Evolutionary conservation across 1,140 invertebrate species (phyloP), one percentile per base, ranked within the genome.

Genomic region (Eubasilissa regina): DNA sequence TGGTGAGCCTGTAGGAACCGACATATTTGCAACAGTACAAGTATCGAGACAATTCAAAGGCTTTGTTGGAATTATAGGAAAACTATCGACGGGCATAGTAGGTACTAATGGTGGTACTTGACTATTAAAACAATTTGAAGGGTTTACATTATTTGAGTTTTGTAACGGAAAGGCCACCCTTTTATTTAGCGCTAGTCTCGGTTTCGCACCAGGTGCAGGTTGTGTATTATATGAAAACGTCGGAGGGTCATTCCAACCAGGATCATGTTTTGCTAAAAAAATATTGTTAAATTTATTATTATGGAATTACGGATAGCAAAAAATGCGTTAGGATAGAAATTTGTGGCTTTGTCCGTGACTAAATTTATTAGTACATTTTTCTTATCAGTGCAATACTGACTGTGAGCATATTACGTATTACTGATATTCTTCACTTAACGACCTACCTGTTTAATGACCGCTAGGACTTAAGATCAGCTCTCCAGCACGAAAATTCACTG

Each of bases 211-310:
- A 43, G 87, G 85, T 8, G 85, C 80, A 73, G 87, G 85, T 76
- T 87, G 85, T 19, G 85, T 75, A 73, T 85, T 87, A 48, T 87
- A 89, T 9, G 87, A 84, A 73, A 90, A 86, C 51, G 85, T 87
- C 19, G 90, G 90, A n/a, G 90, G 90, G 83, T 91, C 90, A 81
- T 91, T 91, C 90, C 90, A 91, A 11, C 90, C 90, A 44, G 89
- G 90, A 80, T 90, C 89, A 60, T 86, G 87, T 13, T 85, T 79
- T 17, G 84, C 87, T 89, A 84, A 73, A 88, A 87, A 80, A 17
- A 21, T 35, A 35, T n/a, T n/a, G n/a, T n/a, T n/a, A n/a, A n/a
- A n/a, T n/a, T n/a, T n/a, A n/a, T n/a, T n/a, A n/a, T n/a, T n/a
- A n/a, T n/a, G n/a, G n/a, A n/a, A n/a, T n/a, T n/a, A n/a, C n/a